Evolutionary conservation across 2,888 invertebrate species (phyloP).

Genomic region (Laspeyria flexula): DNA sequence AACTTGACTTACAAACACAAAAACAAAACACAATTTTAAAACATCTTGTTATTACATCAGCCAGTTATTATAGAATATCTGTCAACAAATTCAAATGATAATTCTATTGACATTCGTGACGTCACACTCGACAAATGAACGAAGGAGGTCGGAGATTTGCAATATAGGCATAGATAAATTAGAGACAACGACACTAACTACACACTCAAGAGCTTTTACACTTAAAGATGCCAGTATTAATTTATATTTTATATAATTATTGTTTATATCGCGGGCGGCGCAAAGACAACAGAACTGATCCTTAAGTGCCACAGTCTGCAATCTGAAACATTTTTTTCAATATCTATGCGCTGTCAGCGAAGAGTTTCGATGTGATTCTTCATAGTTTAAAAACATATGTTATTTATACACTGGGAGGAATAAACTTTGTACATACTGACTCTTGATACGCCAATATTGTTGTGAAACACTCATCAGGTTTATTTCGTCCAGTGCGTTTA

Average conservation of each 20-base stretch:
- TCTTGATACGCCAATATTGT: conserved; percentile 40
- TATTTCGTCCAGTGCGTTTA: conserved; percentile 26
- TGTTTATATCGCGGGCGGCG: conserved; percentile 48
- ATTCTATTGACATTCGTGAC: conserved; percentile 16
- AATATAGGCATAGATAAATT: conserved; percentile 60
- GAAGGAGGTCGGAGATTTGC: conserved; percentile 29
- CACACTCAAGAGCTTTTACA: conserved; percentile 81
- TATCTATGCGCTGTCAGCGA: conserved; percentile 49
- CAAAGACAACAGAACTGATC: conserved; percentile 71
- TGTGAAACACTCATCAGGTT: conserved; percentile 31
- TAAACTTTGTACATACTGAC: conserved; percentile 24
- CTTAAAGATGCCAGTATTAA: conserved; percentile 58
- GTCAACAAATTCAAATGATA: conserved; percentile 23
- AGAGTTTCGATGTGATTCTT: conserved; percentile 29
- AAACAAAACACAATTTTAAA: conserved; percentile 6
- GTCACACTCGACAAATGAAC: conserved; percentile 17
- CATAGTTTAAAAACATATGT: conserved; percentile 45
- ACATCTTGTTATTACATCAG: not conserved
- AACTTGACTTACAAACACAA: conserved; percentile 9
- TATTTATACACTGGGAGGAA: conserved; percentile 42
- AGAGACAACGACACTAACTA: conserved; percentile 83
- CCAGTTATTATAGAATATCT: not conserved
- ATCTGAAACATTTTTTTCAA: conserved; percentile 55
- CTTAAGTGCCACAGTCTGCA: conserved; percentile 70
- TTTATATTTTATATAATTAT: conserved; percentile 27